Percentiles rank a stretch among this genome's conserved stretches.
These are phyloP conservation scores for Hecatera dysodea DNA, from an alignment of 2,888 invertebrate species.

Conservation along the genomic window DNA sequence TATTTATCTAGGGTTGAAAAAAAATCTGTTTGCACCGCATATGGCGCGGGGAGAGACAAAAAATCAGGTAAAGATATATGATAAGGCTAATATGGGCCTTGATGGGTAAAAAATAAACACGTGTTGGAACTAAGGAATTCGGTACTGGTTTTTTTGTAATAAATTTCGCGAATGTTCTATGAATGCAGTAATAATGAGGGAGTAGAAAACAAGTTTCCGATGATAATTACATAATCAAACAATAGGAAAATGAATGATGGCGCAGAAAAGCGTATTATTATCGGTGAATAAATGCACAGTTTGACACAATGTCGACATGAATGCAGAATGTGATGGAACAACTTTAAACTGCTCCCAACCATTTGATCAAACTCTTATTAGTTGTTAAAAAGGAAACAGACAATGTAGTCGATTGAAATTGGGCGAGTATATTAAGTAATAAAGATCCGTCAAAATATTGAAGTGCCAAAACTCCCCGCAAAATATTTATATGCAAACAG, in stretches of 20 bases:
- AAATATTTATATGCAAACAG: background rate
- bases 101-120: conserved; percentile 61
- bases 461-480: conserved; percentile 2
- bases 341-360: background rate
- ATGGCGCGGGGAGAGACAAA: conserved; percentile 72
- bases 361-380: background rate
- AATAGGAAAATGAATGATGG: conserved; percentile 42
- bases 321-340: background rate
- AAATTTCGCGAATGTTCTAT: conserved; percentile 47
- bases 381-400: conserved; percentile 1
- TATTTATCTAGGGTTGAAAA: conserved; percentile 52
- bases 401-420: background rate
- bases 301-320: conserved; percentile 20
- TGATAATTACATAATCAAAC: conserved; percentile 45
- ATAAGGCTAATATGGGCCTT: conserved; percentile 69
- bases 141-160: conserved; percentile 44
- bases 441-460: background rate
- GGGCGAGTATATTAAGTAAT: background rate
- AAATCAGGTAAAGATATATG: conserved; percentile 80
- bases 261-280: conserved; percentile 38
- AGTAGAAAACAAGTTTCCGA: conserved; percentile 40
- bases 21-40: conserved; percentile 64
- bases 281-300: conserved; percentile 29
- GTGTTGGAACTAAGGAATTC: conserved; percentile 58
- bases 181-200: conserved; percentile 40